Base-by-base conservation (phyloP, 2,113 vertebrate species). In the Macroglossus sobrinus region DNA sequence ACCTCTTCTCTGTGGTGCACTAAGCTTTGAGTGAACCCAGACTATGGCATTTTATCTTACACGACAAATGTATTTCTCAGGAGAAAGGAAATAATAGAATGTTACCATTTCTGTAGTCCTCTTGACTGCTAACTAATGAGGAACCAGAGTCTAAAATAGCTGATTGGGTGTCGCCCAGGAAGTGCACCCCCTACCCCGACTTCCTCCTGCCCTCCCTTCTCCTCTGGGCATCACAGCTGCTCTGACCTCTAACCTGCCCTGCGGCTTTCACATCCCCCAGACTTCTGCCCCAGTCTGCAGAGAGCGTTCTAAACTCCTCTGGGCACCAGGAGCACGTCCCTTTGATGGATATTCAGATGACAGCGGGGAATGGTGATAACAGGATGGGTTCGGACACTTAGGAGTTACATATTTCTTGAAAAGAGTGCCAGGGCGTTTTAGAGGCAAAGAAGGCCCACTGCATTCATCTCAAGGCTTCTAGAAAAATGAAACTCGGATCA, bases 91-190 rank as follows among this genome's bases (percentile, higher is more conserved):
- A 94, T 50, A 92, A 93, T 55, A 89, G 26, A 81, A 79, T 19
- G 43, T 82, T 69, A 30, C 87, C 87, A 66, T 64, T 78, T 84
- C 84, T 89, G 2, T 76, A 68, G 33, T 59, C 78, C 80, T 88
- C 53, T 82, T 33, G 63, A 66, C 74, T 97, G 84, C 94, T 89
- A 79, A 92, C 86, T 94, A 95, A 95, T 88, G 85, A 96, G 93
- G 93, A 97, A 91, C 93, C 30, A n/a, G 71, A 57, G 50, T 89
- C 72, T 84, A 97, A 96, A 98, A 96, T 91, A 97, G 95, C 88
- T 74, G 63, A 93, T 91, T 91, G 22, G 12, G 93, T 88, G 80
- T 95, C 57, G 33, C 94, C 80, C 97, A 96, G 97, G 94, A 97
- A 97, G 63, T 69, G 14, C 59, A 72, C 12, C 81, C 30, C 80